Percentiles rank a stretch among this genome's conserved stretches.
phyloP scores from a whole-genome alignment of 2,888 invertebrate genomes.

The Thereva nobilitata region DNA sequence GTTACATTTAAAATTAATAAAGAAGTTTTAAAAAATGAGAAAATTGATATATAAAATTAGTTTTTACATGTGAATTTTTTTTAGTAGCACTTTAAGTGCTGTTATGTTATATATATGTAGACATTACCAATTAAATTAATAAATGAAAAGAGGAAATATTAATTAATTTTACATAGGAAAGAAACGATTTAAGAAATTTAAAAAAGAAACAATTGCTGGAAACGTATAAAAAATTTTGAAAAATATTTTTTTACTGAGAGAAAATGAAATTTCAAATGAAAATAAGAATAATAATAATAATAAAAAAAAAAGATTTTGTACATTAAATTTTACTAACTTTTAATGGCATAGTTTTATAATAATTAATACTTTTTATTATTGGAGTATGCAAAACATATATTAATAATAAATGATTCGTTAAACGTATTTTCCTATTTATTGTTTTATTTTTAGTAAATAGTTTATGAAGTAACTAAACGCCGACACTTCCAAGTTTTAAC shows the following conservation, averaged over 20 bases:
- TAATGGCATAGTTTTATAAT: conserved; percentile 26
- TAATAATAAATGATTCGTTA: conserved; percentile 30
- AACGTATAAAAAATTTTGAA: conserved; percentile 25
- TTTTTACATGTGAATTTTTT: background rate
- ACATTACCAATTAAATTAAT: conserved; percentile 1
- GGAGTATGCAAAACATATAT: conserved; percentile 24
- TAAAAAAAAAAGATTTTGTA: conserved; percentile 25
- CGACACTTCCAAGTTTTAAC: too few relatives aligned
- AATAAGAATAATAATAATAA: too few relatives aligned
- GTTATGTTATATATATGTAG: conserved; percentile 21
- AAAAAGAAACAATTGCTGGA: conserved; percentile 8
- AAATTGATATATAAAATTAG: conserved; percentile 20
- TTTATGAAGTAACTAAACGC: too few relatives aligned
- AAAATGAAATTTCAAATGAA: conserved; percentile 9
- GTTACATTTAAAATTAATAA: background rate
- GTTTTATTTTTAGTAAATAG: background rate
- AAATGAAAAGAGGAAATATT: conserved; percentile 10
- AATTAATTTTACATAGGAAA: conserved; percentile 6
- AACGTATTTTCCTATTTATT: background rate
- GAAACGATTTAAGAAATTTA: conserved; percentile 2
- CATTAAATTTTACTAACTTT: conserved; percentile 33
- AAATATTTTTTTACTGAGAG: conserved; percentile 32
- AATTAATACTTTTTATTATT: conserved; percentile 30
- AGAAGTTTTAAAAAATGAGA: background rate
- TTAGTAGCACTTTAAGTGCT: conserved; percentile 24